Evolutionary conservation across 2,888 invertebrate species (phyloP).

Genomic region (Campaea margaritaria): DNA sequence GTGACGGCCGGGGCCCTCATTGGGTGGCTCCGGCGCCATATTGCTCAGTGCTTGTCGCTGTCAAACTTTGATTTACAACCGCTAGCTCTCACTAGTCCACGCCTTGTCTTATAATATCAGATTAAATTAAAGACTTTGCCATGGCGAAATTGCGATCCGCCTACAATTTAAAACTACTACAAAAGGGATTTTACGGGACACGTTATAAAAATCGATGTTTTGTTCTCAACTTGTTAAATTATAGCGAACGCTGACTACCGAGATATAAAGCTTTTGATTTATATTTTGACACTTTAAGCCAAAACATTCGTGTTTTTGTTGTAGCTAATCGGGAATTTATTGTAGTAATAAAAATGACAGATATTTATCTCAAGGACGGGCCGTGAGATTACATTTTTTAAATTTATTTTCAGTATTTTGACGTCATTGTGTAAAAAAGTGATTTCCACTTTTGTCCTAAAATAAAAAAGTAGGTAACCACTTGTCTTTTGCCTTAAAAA

Average conservation of each 20-base stretch:
- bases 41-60: slow-evolving; percentile 83
- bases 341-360: slow-evolving; percentile 70
- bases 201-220: slow-evolving; percentile 67
- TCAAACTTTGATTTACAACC: slow-evolving; percentile 83
- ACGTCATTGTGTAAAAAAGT: slow-evolving; percentile 14
- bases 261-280: slow-evolving; percentile 71
- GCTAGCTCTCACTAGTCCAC: slow-evolving; percentile 78
- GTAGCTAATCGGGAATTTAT: slow-evolving; percentile 69
- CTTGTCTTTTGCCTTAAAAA: too few species aligned
- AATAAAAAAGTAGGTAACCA: too few species aligned
- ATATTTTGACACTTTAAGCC: slow-evolving; percentile 76
- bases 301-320: slow-evolving; percentile 74
- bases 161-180: slow-evolving; percentile 26
- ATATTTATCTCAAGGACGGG: slow-evolving; percentile 51
- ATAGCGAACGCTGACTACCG: slow-evolving; percentile 55
- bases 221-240: slow-evolving; percentile 76
- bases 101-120: slow-evolving; percentile 77
- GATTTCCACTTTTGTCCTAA: too few species aligned
- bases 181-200: slow-evolving; percentile 58
- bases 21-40: slow-evolving; percentile 84
- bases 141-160: slow-evolving; percentile 56
- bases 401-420: slow-evolving; percentile 29
- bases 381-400: slow-evolving; percentile 36
- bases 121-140: slow-evolving; percentile 65
- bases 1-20: slow-evolving; percentile 82